Evolutionary conservation across 2,797 vertebrate species (phyloP), one percentile per base, ranked within the genome.

Genomic region (Pristis pectinata): DNA sequence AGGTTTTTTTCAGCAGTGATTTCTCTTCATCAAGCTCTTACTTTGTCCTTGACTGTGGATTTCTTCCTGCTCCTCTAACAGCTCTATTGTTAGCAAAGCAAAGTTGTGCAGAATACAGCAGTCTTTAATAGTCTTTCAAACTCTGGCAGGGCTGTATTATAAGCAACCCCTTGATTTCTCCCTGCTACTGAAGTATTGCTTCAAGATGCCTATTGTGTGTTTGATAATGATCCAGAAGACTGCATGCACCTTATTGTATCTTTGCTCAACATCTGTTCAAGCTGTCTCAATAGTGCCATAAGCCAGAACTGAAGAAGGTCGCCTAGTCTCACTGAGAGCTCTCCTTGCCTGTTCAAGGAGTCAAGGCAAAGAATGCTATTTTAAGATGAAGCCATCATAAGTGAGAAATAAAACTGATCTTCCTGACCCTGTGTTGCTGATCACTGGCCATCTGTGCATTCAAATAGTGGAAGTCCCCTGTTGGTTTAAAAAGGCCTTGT

Each of bases 301-400:
- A 91, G n/a, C 59, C 87, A 91, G n/a, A 10, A 91, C 87, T 41
- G 87, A 91, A 91, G 87, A 91, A 67, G 59, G 87, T 91, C n/a
- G 0, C n/a, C 61, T 61, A 91, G 19, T 67, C 19, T 67, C 87
- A 67, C n/a, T 19, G 15, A 17, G 85, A 61, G 34, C 34, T 89
- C 30, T 89, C 53, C n/a, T 91, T 91, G 61, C n/a, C 64, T n/a
- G 22, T 91, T 67, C n/a, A 67, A 91, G 59, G 34, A 91, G n/a
- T 41, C 15, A 19, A 91, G n/a, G 19, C 19, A 91, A 19, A 67
- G 6, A 64, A 37, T 15, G 59, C 59, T 89, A 37, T 89, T 89
- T 61, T 89, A n/a, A 61, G 64, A 67, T 91, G 17, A n/a, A 67
- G 17, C 17, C n/a, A 41, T 91, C 61, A 37, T 67, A 41, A 59